Evolutionary conservation across 30 jellyfish, hydroid and myxozoan species (phyloP).

Genomic region (Aurelia sp.): DNA sequence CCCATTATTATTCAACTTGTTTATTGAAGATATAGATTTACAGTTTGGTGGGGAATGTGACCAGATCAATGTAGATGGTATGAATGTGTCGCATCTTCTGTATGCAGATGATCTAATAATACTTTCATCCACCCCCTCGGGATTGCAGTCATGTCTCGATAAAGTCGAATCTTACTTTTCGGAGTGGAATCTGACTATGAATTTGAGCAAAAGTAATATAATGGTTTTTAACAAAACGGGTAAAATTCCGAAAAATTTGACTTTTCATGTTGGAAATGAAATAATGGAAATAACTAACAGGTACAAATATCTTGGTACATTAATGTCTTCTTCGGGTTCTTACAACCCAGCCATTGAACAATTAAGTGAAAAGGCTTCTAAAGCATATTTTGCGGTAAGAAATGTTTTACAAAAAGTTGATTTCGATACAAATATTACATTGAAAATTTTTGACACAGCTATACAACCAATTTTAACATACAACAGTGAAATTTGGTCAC

Average conservation of each 20-base stretch:
- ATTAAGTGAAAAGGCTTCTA: too few relatives aligned
- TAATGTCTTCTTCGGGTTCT: neutral
- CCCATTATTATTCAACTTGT: neutral
- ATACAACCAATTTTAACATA: too few relatives aligned
- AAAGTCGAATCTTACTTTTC: neutral
- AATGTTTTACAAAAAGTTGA: too few relatives aligned
- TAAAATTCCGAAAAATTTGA: constrained; percentile 1
- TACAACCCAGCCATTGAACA: too few relatives aligned
- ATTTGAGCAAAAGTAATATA: constrained; percentile 1
- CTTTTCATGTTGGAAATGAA: neutral
- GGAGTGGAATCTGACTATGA: neutral
- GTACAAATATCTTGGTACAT: constrained; percentile 14
- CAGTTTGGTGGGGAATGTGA: neutral
- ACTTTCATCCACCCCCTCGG: constrained; percentile 6
- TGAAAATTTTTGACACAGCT: too few relatives aligned
- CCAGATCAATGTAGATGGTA: constrained; percentile 1
- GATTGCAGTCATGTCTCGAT: neutral
- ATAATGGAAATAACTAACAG: neutral
- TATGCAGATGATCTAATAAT: neutral
- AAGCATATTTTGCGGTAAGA: too few relatives aligned
- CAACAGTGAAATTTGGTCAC: too few relatives aligned
- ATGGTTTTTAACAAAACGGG: constrained; percentile 7
- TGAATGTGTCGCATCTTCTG: neutral
- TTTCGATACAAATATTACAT: too few relatives aligned
- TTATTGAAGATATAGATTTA: neutral